These are phyloP conservation scores for Corydoras sp. DNA, from an alignment of 2,113 vertebrate species.

Conservation along the genomic window DNA sequence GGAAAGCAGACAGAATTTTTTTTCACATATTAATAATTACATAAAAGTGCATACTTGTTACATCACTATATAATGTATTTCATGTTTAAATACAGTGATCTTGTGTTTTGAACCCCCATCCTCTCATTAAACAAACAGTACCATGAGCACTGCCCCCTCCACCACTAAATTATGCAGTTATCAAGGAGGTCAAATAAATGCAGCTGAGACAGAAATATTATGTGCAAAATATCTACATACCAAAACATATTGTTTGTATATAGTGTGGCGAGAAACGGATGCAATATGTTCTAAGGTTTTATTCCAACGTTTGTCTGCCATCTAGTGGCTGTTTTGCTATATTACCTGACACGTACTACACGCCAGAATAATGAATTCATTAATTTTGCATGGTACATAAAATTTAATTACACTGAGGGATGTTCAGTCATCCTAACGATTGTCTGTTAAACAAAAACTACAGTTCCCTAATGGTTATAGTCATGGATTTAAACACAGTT, in stretches of 20 bases:
- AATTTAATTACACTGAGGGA: constrained; percentile 4
- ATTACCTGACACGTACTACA: neutral
- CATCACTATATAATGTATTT: no score
- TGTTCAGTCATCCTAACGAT: constrained; percentile 5
- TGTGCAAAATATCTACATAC: no score
- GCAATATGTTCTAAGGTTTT: neutral
- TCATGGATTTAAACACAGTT: neutral
- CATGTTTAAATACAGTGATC: no score
- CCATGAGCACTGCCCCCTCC: no score
- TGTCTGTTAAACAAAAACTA: constrained; percentile 14
- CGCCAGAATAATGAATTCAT: neutral
- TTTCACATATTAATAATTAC: no score
- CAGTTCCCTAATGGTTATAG: neutral
- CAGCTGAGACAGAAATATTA: no score
- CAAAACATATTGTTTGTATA: neutral
- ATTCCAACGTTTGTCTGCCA: constrained; percentile 21
- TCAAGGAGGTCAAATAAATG: no score
- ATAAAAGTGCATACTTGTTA: no score
- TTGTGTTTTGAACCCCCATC: no score
- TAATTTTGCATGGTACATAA: constrained; percentile 14
- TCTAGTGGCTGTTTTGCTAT: constrained; percentile 9
- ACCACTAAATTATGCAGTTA: no score
- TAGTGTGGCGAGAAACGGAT: neutral
- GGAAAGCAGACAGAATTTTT: no score
- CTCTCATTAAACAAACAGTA: no score